phyloP scores from a whole-genome alignment of 2,888 invertebrate genomes.

The Sinhomidia bicolor region DNA sequence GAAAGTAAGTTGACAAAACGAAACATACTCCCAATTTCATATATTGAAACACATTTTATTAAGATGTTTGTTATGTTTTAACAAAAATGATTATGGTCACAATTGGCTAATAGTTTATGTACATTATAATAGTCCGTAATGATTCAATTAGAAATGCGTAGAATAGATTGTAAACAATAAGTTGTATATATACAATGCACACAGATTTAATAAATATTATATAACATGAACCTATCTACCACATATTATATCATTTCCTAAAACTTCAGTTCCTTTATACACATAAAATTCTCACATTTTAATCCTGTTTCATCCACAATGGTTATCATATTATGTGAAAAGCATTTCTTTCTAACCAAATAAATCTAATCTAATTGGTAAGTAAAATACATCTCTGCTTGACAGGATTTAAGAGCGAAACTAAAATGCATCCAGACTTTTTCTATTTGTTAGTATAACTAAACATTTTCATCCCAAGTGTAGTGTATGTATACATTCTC shows the following conservation, averaged over 20 bases:
- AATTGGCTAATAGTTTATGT: neutral
- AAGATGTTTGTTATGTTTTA: neutral
- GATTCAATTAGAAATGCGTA: neutral
- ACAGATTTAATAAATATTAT: neutral
- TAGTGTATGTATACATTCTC: neutral
- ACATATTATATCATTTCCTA: neutral
- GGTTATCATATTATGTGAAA: neutral
- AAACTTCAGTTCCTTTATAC: neutral
- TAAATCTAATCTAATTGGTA: neutral
- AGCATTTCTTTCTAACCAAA: too few species aligned
- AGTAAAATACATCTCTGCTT: neutral
- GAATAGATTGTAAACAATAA: constrained; percentile 3
- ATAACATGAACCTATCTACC: too few species aligned
- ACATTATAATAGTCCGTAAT: neutral
- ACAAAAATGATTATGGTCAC: constrained; percentile 14
- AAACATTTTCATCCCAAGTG: neutral
- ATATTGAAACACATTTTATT: neutral
- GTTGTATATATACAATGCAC: neutral
- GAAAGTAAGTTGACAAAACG: neutral
- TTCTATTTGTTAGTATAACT: neutral
- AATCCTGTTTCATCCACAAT: neutral
- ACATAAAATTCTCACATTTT: neutral
- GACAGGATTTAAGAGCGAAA: neutral
- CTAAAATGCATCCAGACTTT: neutral
- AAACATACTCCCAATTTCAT: neutral